Conservation (phyloP, 2,797 vertebrate species). For the Serranus cabrilla region DNA sequence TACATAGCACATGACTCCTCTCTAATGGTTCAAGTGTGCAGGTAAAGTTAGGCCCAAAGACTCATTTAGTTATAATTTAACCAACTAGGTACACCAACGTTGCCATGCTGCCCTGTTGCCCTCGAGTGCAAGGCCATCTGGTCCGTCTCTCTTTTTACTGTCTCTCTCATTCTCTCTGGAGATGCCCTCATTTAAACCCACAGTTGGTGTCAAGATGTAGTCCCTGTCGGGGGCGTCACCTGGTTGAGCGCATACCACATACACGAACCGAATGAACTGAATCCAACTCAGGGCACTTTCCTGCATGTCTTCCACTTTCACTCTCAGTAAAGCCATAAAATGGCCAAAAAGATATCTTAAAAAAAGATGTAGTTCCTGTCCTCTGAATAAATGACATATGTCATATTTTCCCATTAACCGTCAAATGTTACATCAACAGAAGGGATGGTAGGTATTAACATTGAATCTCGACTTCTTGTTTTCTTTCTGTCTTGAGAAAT, state of each 20-base stretch:
- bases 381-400: slow-evolving; percentile 1
- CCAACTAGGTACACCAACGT: slow-evolving; percentile 43
- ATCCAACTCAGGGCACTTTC: no score
- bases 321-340: no score
- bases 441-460: background rate
- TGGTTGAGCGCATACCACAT: no score
- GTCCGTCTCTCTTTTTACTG: slow-evolving; percentile 42
- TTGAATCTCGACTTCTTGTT: background rate
- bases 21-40: slow-evolving; percentile 29
- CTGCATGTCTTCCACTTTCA: no score
- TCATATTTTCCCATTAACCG: slow-evolving; percentile 1
- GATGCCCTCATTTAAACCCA: slow-evolving; percentile 37
- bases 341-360: no score
- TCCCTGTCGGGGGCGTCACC: no score
- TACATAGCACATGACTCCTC: background rate
- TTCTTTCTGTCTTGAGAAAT: background rate
- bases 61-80: slow-evolving; percentile 74
- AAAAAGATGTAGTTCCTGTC: no score
- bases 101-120: slow-evolving; percentile 29
- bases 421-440: slow-evolving; percentile 7
- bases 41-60: slow-evolving; percentile 26
- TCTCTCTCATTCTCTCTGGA: slow-evolving; percentile 4
- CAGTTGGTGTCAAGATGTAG: slow-evolving; percentile 28
- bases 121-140: slow-evolving; percentile 67
- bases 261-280: no score